A percentile compares a stretch with the other conserved stretches of the same genome.
These are phyloP conservation scores for Melanocharis versteri DNA, from an alignment of 2,113 vertebrate genomes.

Conservation along the genomic window DNA sequence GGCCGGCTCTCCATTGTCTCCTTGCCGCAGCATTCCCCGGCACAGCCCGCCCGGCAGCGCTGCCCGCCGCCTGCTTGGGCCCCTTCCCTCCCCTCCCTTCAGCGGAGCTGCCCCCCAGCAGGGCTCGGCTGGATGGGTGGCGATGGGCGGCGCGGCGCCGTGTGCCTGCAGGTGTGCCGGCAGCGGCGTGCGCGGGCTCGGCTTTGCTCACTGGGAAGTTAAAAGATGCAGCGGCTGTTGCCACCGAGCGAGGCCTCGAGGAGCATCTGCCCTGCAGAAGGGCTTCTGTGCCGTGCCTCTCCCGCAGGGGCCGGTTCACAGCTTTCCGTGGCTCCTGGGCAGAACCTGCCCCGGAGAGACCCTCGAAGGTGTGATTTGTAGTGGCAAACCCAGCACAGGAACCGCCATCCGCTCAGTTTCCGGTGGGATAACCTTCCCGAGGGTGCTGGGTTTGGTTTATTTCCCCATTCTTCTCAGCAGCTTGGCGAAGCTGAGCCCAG, in stretches of 20 bases:
- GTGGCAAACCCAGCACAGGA: background rate
- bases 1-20: background rate
- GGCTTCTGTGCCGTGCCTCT: background rate
- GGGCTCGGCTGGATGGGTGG: background rate
- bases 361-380: background rate
- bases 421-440: background rate
- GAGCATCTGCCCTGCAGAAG: background rate
- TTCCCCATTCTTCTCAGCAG: background rate
- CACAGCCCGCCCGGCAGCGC: accelerated
- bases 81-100: too few relatives aligned
- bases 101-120: background rate
- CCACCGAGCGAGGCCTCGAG: background rate
- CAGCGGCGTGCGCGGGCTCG: background rate
- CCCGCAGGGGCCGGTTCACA: background rate
- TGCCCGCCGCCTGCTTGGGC: accelerated
- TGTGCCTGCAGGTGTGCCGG: background rate
- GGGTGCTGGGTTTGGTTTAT: background rate
- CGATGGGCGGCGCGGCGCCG: background rate
- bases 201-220: background rate
- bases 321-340: accelerated
- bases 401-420: accelerated
- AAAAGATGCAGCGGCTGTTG: background rate
- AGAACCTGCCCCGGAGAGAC: background rate
- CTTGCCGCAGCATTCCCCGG: background rate
- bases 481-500: background rate